Conservation (phyloP, 2,888 invertebrate species). For the Anorthoa munda region DNA sequence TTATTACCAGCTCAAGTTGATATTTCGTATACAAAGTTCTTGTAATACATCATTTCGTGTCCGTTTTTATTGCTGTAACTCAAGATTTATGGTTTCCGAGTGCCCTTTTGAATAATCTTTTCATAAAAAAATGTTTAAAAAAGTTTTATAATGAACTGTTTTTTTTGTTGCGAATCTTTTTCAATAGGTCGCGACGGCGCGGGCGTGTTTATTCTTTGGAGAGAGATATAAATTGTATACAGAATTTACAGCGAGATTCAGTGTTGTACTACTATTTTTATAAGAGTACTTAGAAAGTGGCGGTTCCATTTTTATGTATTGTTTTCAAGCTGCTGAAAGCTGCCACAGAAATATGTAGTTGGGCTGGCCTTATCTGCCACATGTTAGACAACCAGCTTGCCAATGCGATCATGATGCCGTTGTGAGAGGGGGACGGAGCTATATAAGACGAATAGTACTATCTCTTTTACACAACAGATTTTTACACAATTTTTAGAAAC, state of each 20-base stretch:
- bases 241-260: slow-evolving; percentile 8
- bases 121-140: slow-evolving; percentile 65
- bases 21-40: slow-evolving; percentile 56
- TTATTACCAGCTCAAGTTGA: slow-evolving; percentile 27
- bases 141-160: slow-evolving; percentile 67
- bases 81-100: slow-evolving; percentile 63
- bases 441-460: too few species aligned
- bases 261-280: slow-evolving; percentile 8
- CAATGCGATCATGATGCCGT: too few species aligned
- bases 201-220: slow-evolving; percentile 34
- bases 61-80: slow-evolving; percentile 59
- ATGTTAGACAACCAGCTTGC: background rate
- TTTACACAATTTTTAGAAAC: too few species aligned
- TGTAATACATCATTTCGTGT: slow-evolving; percentile 59
- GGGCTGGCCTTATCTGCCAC: background rate
- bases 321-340: background rate
- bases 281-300: background rate
- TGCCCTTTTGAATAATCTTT: slow-evolving; percentile 65
- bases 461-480: too few species aligned
- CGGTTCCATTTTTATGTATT: background rate
- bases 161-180: slow-evolving; percentile 53
- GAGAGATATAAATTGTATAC: slow-evolving; percentile 33
- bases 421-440: too few species aligned
- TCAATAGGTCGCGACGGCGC: slow-evolving; percentile 35
- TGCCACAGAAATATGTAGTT: background rate